These are phyloP conservation scores for Delia radicum DNA, from an alignment of 1,140 invertebrate genomes.

Conservation along the genomic window DNA sequence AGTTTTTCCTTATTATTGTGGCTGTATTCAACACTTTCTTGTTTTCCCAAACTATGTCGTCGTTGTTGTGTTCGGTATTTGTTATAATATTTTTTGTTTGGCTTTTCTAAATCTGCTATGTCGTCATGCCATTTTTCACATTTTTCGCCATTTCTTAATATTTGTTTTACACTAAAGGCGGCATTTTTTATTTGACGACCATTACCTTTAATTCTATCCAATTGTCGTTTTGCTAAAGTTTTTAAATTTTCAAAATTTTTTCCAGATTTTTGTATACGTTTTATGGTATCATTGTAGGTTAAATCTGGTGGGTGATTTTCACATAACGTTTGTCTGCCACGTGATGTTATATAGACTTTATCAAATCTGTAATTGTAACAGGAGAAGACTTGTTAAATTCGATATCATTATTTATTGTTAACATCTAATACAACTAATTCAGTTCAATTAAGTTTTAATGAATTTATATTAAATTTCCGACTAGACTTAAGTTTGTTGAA, in stretches of 20 bases:
- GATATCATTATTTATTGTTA: too few relatives aligned
- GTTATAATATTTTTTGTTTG: not conserved
- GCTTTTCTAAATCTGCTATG: not conserved
- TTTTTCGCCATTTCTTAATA: not conserved
- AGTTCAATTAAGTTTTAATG: too few relatives aligned
- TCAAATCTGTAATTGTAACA: constrained; percentile 47
- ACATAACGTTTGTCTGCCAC: constrained; percentile 43
- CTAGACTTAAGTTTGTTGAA: too few relatives aligned
- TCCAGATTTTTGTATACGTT: constrained; percentile 38
- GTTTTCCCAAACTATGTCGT: constrained; percentile 8
- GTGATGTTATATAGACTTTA: constrained; percentile 39
- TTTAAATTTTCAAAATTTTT: constrained; percentile 31
- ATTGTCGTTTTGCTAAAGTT: constrained; percentile 39
- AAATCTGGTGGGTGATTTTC: constrained; percentile 34
- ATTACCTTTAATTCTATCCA: too few relatives aligned
- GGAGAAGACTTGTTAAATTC: not conserved
- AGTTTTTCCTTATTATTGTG: not conserved
- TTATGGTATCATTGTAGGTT: constrained; percentile 45
- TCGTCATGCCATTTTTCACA: too few relatives aligned
- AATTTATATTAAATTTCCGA: too few relatives aligned
- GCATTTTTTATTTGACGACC: too few relatives aligned
- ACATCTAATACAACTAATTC: too few relatives aligned
- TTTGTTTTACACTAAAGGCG: too few relatives aligned
- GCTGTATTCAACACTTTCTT: constrained; percentile 1
- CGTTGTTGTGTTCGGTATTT: not conserved